Base-by-base conservation (phyloP, 2,888 invertebrate genomes). In the Orthosia cruda region DNA sequence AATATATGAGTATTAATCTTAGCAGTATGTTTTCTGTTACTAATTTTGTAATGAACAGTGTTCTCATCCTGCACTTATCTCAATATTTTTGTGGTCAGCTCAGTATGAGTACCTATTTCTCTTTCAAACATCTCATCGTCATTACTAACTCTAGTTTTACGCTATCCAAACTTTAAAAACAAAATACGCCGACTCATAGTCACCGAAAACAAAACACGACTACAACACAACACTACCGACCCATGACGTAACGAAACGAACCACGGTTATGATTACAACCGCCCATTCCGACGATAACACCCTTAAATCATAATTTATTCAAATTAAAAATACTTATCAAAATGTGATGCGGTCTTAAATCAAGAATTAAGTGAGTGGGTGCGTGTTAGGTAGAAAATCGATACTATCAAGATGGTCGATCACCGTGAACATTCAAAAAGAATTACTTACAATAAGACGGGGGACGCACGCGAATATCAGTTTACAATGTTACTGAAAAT, bases 261-360 rank as follows among this genome's bases (percentile, higher is more conserved):
- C 90, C 91, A 92, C 92, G 93, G 92, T 93, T 92, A 90, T 93
- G 95, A 94, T 95, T 95, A 95, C 93, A 92, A 90, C 89, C 92
- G 88, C 90, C 93, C 93, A 95, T 95, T 94, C 92, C 90, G 86
- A 91, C 95, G 95, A 96, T 95, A 96, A 93, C 92, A 92, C 93
- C 92, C 94, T 95, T 95, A 95, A 96, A 96, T 96, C 94, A 96
- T 96, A 96, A 96, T 96, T 96, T 96, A 96, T 96, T 96, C 96
- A 96, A 96, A 96, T 96, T 96, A 96, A 96, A 96, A 96, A 96
- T 96, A 96, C 96, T 96, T 96, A 96, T 96, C 96, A 95, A 95
- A 96, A 94, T 96, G 94, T 96, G 96, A 96, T 96, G 96, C 96
- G 96, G 96, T 96, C 91, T 91, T 96, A 96, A 96, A 96, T 96